A percentile compares a stretch with the other conserved stretches of the same genome.
Conservation (phyloP, 2,888 invertebrate genomes). For the Fragum sueziense region DNA sequence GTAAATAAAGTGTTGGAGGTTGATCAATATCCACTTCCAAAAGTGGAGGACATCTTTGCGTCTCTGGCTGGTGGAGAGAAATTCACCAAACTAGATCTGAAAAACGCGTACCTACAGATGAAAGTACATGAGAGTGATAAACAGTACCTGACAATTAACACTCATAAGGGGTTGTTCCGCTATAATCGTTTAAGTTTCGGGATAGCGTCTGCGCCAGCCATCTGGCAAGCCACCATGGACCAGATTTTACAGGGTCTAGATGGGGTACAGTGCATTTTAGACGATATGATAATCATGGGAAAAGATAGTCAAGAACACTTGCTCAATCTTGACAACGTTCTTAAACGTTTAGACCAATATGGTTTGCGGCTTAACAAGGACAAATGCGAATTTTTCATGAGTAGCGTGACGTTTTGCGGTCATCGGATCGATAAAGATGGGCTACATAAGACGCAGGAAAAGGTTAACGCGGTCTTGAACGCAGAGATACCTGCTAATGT, state of each 20-base stretch:
- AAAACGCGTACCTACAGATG: constrained; percentile 53
- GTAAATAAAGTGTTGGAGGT: constrained; percentile 68
- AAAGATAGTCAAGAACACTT: constrained; percentile 33
- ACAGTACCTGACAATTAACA: constrained; percentile 56
- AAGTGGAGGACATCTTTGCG: constrained; percentile 54
- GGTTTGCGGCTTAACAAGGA: constrained; percentile 28
- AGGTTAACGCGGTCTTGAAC: constrained; percentile 12
- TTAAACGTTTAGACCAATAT: constrained; percentile 34
- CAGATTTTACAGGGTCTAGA: constrained; percentile 32
- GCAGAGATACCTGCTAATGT: constrained; percentile 47
- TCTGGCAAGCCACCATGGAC: constrained; percentile 57
- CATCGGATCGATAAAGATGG: constrained; percentile 45
- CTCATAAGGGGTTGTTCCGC: constrained; percentile 47
- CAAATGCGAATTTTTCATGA: constrained; percentile 26
- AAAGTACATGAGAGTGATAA: constrained; percentile 41
- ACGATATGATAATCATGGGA: constrained; percentile 50
- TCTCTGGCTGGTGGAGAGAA: constrained; percentile 47
- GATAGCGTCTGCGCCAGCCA: constrained; percentile 45
- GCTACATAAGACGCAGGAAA: constrained; percentile 33
- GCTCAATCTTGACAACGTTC: constrained; percentile 27
- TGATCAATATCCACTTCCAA: constrained; percentile 64
- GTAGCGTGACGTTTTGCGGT: constrained; percentile 50
- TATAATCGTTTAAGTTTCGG: constrained; percentile 49
- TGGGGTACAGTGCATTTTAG: constrained; percentile 27
- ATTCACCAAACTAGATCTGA: constrained; percentile 56